Base-by-base conservation (phyloP, 1,140 invertebrate species). In the Drosophila tristis region DNA sequence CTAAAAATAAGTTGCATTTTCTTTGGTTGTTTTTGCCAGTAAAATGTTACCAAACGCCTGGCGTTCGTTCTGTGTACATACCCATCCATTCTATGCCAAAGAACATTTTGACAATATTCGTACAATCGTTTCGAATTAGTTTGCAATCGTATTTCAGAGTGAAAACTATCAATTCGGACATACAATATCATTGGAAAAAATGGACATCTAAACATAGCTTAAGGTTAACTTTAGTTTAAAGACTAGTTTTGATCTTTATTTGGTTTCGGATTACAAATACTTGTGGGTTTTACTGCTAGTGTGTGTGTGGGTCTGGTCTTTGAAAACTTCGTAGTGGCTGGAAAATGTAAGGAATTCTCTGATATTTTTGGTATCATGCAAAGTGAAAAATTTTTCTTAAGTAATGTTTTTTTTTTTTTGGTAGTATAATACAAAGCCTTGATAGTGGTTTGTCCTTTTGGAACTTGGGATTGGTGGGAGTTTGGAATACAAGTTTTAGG, bases 21-120 rank as follows among this genome's bases (percentile, higher is more conserved):
- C n/a, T 25, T 51, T 45, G 45, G 60, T 63, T 55, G 53, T 51
- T 66, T 53, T 50, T 43, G 51, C 57, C 42, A 64, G 53, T 74
- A 73, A 74, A 74, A 74, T 74, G 59, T 58, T 65, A 2, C 25
- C 25, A 62, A 56, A 31, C 72, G 72, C 72, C 72, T 74, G 72
- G 70, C 72, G 72, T 15, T 39, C 72, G 72, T 15, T 39, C 51
- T 15, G 35, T 48, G 15, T 55, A 73, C 67, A 73, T 72, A 61
- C 23, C 23, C 31, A 11, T 0, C 55, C 51, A 11, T 11, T 2
- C 25, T 39, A 1, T 44, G 39, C 26, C 15, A 35, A n/a, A 56
- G 55, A 43, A 23, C 9, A 13, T 39, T 53, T 47, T 3, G n/a
- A 25, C 23, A 25, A 25, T 20, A 20, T 20, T 20, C 20, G 4